Percentiles rank a stretch among this genome's conserved stretches.
phyloP scores from a whole-genome alignment of 2,797 vertebrate species.

The Smutsia gigantea region DNA sequence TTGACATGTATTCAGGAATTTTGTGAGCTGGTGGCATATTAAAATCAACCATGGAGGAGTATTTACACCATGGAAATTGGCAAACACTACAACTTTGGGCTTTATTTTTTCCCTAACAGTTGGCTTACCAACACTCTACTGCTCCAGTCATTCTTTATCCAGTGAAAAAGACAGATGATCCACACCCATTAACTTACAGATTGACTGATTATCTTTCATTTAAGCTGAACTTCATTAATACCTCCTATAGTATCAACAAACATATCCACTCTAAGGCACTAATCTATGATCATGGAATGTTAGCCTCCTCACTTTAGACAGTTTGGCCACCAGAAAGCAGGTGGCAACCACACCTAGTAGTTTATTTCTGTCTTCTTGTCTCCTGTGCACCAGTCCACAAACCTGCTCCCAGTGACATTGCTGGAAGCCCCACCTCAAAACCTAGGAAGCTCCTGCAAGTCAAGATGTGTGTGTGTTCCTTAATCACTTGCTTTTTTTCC shows the following conservation, averaged over 20 bases:
- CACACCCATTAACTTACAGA: background rate
- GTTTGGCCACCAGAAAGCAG: background rate
- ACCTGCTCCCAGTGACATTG: accelerated
- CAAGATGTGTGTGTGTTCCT: background rate
- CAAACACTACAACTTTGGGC: too few species aligned
- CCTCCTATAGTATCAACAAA: background rate
- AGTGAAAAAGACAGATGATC: background rate
- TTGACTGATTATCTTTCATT: too few species aligned
- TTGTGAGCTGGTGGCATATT: background rate
- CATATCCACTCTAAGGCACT: background rate
- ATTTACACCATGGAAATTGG: too few species aligned
- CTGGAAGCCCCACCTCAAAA: background rate
- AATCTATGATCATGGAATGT: too few species aligned
- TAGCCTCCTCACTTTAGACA: background rate
- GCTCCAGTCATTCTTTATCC: background rate
- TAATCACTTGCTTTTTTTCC: background rate
- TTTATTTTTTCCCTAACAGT: background rate
- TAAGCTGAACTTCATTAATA: background rate
- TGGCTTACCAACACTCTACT: background rate
- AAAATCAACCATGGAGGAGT: background rate
- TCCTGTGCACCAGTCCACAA: background rate
- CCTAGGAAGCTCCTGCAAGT: background rate
- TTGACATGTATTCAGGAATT: background rate
- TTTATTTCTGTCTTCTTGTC: accelerated
- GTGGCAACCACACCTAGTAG: too few species aligned